These are phyloP conservation scores for Ophiodon elongatus DNA, from an alignment of 2,113 vertebrate species.

Conservation along the genomic window DNA sequence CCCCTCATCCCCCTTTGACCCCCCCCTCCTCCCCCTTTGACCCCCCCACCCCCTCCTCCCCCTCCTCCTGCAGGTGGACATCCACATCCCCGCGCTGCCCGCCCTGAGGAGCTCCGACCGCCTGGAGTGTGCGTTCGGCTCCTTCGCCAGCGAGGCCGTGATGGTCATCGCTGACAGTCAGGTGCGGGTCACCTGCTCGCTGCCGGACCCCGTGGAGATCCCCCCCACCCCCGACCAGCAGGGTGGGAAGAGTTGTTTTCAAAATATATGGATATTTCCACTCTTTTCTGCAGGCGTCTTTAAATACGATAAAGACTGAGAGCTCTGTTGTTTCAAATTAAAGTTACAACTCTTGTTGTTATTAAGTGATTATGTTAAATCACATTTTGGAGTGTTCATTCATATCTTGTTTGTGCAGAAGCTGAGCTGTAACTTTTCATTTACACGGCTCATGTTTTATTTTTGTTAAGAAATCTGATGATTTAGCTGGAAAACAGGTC, in stretches of 20 bases:
- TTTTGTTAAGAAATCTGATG: background rate
- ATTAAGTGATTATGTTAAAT: too few species aligned
- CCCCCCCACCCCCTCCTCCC: background rate
- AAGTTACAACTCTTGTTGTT: too few species aligned
- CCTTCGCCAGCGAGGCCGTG: fast-evolving
- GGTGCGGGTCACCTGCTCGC: slow-evolving; percentile 64
- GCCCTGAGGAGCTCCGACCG: slow-evolving; percentile 26
- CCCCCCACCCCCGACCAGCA: slow-evolving; percentile 71
- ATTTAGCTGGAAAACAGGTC: background rate
- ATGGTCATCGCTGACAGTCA: fast-evolving
- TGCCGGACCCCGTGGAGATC: slow-evolving; percentile 70
- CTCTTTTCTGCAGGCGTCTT: too few species aligned
- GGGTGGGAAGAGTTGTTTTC: too few species aligned
- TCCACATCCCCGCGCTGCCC: slow-evolving; percentile 74
- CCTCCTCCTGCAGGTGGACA: slow-evolving; percentile 69
- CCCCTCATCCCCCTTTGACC: background rate
- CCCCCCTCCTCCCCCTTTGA: background rate
- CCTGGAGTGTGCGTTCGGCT: slow-evolving; percentile 69
- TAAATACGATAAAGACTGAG: too few species aligned
- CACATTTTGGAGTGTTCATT: too few species aligned
- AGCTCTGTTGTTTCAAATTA: too few species aligned
- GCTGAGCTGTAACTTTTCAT: too few species aligned
- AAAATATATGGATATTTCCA: too few species aligned
- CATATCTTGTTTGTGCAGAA: too few species aligned
- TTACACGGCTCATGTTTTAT: background rate